phyloP scores from a whole-genome alignment of 2,113 vertebrate genomes.

The Pelodiscus sinensis region DNA sequence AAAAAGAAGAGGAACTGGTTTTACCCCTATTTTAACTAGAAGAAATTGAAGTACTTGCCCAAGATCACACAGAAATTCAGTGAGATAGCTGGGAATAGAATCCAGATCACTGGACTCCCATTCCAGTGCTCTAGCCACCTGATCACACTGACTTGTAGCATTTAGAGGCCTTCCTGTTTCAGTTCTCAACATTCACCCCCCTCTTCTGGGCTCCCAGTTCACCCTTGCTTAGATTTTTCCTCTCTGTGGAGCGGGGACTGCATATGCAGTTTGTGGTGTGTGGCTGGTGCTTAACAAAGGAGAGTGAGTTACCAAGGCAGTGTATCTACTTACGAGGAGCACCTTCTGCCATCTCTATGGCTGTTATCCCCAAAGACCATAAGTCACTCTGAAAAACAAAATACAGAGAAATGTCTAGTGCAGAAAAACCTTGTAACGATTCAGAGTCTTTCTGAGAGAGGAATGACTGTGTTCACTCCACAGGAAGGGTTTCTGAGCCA shows the following conservation, averaged over 20 bases:
- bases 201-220: neutral
- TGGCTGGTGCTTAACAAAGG: neutral
- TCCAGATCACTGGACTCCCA: neutral
- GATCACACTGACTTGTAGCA: neutral
- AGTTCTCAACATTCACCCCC: neutral
- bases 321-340: conserved; percentile 92
- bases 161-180: neutral
- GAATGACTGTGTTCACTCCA: neutral
- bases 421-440: accelerated
- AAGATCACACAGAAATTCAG: neutral
- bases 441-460: neutral
- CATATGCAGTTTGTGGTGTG: accelerated
- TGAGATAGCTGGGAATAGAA: neutral
- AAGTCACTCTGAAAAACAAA: conserved; percentile 91
- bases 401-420: neutral
- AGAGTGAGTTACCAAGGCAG: neutral
- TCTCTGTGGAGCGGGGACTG: neutral
- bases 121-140: neutral
- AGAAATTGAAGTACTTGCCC: accelerated
- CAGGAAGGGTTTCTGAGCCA: neutral
- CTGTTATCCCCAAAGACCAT: conserved; percentile 98
- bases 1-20: no score
- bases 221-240: neutral
- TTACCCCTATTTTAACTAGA: neutral
- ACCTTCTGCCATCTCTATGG: conserved; percentile 98